Evolutionary conservation across 2,797 vertebrate species (phyloP), one percentile per base, ranked within the genome.

Genomic region (Picus viridis): DNA sequence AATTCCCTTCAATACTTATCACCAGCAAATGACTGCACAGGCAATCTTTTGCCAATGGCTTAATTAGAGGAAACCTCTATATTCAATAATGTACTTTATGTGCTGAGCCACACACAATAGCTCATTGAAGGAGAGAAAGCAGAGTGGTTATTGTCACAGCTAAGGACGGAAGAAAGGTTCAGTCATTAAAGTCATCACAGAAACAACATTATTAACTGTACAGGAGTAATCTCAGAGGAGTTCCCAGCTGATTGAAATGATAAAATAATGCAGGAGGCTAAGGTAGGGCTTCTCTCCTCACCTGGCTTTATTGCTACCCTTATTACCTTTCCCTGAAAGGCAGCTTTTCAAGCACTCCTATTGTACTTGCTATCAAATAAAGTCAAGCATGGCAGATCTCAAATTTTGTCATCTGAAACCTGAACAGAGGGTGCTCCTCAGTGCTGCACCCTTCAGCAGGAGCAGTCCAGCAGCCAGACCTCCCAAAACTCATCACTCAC

Each of bases 151-250:
- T 70, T 91, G 58, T 88, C 83, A 88, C 26, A 84, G 58, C 71
- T 89, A 91, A 94, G 73, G 73, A 61, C 58, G 30, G 86, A 93
- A 94, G 74, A 95, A 93, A 93, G 80, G 68, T 74, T 92, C 91
- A 92, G 67, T 88, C 93, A 91, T 91, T 86, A 84, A 79, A 89
- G 70, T 77, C 72, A 93, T 88, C 88, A 82, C 64, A 95, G 85
- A 94, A 96, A 95, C 89, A 95, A 95, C 73, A 62, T 88, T 92
- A 92, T 92, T 94, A 94, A 91, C 93, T 69, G 26, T n/a, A 80
- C 45, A 34, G 54, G 64, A 88, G 82, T 91, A 76, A 95, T 88
- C 89, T 86, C 88, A 56, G 73, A 87, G 89, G 72, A 91, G 64
- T 56, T 89, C 71, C 92, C 71, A 39, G 36, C 32, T 84, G 89